phyloP scores from a whole-genome alignment of 2,113 vertebrate genomes.

The Periophthalmodon schlosseri region DNA sequence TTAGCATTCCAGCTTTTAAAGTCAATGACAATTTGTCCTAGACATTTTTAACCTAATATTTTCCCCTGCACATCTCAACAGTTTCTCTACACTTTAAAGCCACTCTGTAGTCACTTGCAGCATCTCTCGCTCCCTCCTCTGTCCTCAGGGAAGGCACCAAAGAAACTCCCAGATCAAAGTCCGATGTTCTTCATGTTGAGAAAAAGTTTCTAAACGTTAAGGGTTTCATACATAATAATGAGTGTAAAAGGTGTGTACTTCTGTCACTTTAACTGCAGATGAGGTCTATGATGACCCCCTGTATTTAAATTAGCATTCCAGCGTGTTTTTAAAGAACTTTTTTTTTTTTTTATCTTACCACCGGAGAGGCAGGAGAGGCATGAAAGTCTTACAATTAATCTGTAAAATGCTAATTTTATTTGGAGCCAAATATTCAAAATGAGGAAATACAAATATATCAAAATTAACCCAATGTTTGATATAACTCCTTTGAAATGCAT shows the following conservation, averaged over 20 bases:
- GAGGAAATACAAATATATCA: too few species aligned
- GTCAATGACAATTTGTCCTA: constrained; percentile 22
- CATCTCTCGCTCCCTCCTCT: constrained; percentile 43
- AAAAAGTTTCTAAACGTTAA: constrained; percentile 27
- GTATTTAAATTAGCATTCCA: not conserved
- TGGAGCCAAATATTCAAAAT: not conserved
- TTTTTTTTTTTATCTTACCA: not conserved
- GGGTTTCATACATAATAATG: constrained; percentile 28
- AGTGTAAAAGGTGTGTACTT: not conserved
- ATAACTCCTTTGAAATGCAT: too few species aligned
- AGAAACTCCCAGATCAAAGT: constrained; percentile 25
- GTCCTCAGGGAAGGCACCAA: constrained; percentile 28
- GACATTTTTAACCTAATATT: constrained; percentile 50
- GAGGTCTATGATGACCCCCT: not conserved
- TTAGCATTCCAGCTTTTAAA: not conserved
- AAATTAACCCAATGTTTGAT: too few species aligned
- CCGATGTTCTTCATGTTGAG: constrained; percentile 30
- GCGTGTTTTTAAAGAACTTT: not conserved
- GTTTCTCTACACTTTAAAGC: constrained; percentile 24
- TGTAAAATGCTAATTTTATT: not conserved
- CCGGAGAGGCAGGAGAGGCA: not conserved
- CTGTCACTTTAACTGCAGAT: not conserved
- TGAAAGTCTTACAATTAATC: not conserved
- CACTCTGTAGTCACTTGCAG: constrained; percentile 43
- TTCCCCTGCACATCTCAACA: constrained; percentile 24